A percentile compares a stretch with the other conserved stretches of the same genome.
Conservation (phyloP, 2,113 vertebrate species). For the Hoplias malabaricus region DNA sequence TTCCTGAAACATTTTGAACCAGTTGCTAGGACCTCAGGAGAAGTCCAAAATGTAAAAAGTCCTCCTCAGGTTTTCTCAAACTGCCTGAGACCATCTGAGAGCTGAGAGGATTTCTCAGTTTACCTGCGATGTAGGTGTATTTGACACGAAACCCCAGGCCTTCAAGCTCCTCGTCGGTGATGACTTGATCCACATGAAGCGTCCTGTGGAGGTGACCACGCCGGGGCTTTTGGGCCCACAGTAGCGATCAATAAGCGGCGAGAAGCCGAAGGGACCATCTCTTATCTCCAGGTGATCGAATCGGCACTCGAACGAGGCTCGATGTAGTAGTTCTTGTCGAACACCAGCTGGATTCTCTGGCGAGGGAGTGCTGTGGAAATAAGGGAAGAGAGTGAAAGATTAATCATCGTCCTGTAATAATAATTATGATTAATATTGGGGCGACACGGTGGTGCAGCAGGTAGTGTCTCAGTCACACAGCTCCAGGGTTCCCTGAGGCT, state of each 20-base stretch:
- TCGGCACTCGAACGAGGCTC: slow-evolving; percentile 96
- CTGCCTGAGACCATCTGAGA: no score
- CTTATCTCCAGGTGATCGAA: slow-evolving; percentile 97
- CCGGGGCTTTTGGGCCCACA: slow-evolving; percentile 91
- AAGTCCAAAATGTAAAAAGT: no score
- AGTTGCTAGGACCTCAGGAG: no score
- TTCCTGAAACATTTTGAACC: no score
- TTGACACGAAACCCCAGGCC: slow-evolving; percentile 93
- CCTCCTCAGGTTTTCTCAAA: no score
- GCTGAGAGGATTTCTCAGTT: slow-evolving; percentile 20
- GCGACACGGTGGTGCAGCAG: no score
- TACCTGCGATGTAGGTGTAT: slow-evolving; percentile 98
- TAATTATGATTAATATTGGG: no score
- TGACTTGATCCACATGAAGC: slow-evolving; percentile 99
- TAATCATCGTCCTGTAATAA: neutral
- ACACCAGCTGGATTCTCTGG: slow-evolving; percentile 93
- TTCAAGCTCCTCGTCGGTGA: slow-evolving; percentile 96
- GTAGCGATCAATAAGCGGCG: slow-evolving; percentile 91
- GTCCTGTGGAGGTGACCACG: slow-evolving; percentile 91
- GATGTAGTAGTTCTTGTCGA: slow-evolving; percentile 95
- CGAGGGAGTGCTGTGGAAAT: slow-evolving; percentile 85
- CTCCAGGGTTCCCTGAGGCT: no score
- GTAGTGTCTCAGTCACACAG: neutral
- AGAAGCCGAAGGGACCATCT: slow-evolving; percentile 97
- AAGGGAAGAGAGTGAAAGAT: neutral